phyloP scores from a whole-genome alignment of 1,140 invertebrate species.

The Nasonia longicornis region DNA sequence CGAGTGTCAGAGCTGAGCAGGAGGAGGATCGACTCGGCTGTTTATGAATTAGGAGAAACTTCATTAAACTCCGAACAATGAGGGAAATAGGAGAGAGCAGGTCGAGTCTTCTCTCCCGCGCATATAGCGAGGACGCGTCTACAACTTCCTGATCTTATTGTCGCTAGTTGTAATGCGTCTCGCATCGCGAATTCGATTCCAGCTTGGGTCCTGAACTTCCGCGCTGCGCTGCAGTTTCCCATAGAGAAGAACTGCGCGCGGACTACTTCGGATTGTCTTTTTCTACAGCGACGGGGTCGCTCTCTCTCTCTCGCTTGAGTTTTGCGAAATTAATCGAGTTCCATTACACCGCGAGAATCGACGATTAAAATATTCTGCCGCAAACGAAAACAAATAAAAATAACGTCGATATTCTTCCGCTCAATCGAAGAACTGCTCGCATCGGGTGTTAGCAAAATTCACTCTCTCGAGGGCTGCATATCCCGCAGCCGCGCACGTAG shows the following conservation, averaged over 20 bases:
- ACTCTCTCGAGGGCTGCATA: not conserved
- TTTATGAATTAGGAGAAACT: not conserved
- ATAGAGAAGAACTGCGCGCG: not conserved
- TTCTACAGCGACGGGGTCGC: not conserved
- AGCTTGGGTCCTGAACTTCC: not conserved
- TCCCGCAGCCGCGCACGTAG: not conserved
- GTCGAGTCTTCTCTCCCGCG: not conserved
- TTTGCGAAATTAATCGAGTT: too few relatives aligned
- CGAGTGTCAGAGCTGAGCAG: too few relatives aligned
- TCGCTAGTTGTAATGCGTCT: constrained; percentile 3
- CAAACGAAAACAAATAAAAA: too few relatives aligned
- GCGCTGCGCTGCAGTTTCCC: not conserved
- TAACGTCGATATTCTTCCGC: too few relatives aligned
- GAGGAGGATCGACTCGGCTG: not conserved
- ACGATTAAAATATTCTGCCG: not conserved
- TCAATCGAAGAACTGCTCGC: not conserved
- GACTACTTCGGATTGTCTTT: not conserved
- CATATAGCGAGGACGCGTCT: not conserved
- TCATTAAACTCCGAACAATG: not conserved
- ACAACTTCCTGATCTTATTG: constrained; percentile 1
- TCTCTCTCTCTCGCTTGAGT: too few relatives aligned
- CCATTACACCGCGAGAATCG: too few relatives aligned
- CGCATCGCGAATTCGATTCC: not conserved
- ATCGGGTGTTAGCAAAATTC: not conserved
- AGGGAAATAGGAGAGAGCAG: not conserved